A percentile compares a stretch with the other conserved stretches of the same genome.
Evolutionary conservation across 2,888 invertebrate genomes (phyloP).

Genomic region (Drosophila planitibia): DNA sequence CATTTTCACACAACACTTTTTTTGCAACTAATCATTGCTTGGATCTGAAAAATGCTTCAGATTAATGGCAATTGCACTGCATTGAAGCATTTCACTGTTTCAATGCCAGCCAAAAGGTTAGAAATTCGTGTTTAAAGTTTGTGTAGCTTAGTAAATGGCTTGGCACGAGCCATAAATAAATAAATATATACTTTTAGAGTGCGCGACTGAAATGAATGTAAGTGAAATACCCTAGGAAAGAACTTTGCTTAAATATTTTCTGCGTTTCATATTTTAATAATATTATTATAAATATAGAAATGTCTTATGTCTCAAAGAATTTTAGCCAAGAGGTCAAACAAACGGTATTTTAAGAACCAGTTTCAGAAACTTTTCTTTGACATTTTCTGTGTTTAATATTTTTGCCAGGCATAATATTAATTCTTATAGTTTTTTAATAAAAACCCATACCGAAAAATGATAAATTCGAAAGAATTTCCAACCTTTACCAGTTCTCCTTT

Average conservation of each 20-base stretch:
- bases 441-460: not conserved
- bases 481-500: not conserved
- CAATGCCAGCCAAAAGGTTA: not conserved
- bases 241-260: not conserved
- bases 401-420: too few relatives aligned
- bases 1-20: conserved; percentile 20
- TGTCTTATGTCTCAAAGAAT: too few relatives aligned
- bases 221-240: conserved; percentile 8
- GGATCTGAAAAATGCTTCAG: conserved; percentile 19
- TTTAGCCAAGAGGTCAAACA: not conserved
- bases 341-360: not conserved
- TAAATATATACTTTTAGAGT: not conserved
- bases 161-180: conserved; percentile 34
- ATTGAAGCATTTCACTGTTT: not conserved
- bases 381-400: not conserved
- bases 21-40: conserved; percentile 15
- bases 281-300: not conserved
- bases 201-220: not conserved
- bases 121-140: not conserved
- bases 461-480: not conserved
- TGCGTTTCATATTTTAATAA: not conserved
- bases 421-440: not conserved
- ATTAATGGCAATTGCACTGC: conserved; percentile 23
- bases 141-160: not conserved
- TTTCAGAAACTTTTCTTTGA: not conserved